These are phyloP conservation scores for Candoia aspera DNA, from an alignment of 2,113 vertebrate genomes.

Conservation along the genomic window DNA sequence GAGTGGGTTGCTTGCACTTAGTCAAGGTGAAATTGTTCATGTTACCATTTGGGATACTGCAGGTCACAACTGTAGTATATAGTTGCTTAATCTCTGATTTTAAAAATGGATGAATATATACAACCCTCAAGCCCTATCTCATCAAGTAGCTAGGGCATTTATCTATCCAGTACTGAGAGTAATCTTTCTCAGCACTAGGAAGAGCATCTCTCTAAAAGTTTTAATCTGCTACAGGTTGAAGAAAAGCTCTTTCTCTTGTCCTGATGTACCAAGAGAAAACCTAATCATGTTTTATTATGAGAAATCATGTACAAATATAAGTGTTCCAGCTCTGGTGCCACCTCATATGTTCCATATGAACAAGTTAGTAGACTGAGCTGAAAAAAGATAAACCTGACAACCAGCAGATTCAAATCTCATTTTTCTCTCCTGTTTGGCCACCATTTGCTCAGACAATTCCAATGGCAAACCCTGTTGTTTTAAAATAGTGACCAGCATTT, in stretches of 20 bases:
- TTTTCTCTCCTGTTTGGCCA: neutral
- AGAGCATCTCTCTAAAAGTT: neutral
- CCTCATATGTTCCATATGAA: neutral
- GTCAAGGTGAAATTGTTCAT: no score
- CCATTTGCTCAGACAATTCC: fast-evolving
- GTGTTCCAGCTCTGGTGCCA: neutral
- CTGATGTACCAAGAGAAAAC: neutral
- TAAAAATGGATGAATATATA: no score
- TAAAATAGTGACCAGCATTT: neutral
- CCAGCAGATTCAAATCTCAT: neutral
- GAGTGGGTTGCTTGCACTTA: no score
- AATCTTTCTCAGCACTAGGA: neutral
- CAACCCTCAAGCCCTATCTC: no score
- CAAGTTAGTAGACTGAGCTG: neutral
- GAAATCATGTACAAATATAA: neutral
- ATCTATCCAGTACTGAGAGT: neutral
- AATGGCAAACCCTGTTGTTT: neutral
- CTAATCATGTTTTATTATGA: neutral
- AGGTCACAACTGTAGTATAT: no score
- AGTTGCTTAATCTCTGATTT: no score
- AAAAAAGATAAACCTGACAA: neutral
- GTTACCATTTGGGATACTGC: no score
- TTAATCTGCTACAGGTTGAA: neutral
- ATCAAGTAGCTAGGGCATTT: neutral
- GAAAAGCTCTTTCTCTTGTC: neutral